Percentiles rank a stretch among this genome's conserved stretches.
These are phyloP conservation scores for Idaea biselata DNA, from an alignment of 2,888 invertebrate genomes.

Conservation along the genomic window DNA sequence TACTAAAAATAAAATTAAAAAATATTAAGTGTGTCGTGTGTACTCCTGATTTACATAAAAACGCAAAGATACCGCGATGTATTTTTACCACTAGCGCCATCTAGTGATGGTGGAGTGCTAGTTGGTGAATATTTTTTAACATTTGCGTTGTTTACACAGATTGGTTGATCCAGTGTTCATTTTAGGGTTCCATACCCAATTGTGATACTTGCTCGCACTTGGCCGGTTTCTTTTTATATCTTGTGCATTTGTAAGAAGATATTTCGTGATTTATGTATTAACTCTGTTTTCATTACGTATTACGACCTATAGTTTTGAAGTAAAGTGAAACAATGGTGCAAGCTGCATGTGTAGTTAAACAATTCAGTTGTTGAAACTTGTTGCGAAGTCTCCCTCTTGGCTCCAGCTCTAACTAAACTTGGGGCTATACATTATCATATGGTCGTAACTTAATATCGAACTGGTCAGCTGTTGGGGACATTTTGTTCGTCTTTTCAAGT, in stretches of 20 bases:
- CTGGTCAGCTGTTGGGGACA: neutral
- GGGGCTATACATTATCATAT: neutral
- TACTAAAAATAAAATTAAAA: too few species aligned
- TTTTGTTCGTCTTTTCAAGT: neutral
- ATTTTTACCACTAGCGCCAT: too few species aligned
- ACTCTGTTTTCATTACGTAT: neutral
- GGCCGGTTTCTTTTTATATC: too few species aligned
- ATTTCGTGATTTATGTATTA: neutral
- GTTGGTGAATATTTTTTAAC: too few species aligned
- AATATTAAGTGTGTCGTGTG: too few species aligned
- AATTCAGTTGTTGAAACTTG: neutral
- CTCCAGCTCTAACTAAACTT: neutral
- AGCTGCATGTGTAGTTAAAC: slow-evolving; percentile 1
- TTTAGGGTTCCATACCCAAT: too few species aligned
- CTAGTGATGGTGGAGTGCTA: too few species aligned
- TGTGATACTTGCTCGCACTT: too few species aligned
- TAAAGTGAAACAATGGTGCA: neutral
- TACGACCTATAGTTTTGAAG: neutral
- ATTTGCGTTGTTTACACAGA: too few species aligned
- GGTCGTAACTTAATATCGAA: neutral
- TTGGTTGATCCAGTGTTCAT: too few species aligned
- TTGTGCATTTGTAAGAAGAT: neutral
- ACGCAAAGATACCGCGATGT: too few species aligned
- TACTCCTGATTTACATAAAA: too few species aligned
- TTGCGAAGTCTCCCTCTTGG: neutral